phyloP scores from a whole-genome alignment of 2,797 vertebrate genomes.

The Sparus aurata region DNA sequence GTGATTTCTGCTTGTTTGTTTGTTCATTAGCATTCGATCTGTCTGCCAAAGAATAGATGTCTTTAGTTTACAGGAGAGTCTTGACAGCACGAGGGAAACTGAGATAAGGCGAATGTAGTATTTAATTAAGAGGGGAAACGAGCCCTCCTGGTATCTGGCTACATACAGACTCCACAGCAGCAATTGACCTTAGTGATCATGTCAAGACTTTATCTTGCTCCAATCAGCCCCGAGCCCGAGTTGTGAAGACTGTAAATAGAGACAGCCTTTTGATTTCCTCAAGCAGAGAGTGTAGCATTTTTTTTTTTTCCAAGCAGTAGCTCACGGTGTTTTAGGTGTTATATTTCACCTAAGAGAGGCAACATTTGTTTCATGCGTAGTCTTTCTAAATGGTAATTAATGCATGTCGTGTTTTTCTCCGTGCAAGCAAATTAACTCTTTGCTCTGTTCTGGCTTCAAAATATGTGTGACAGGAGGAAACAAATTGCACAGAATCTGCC shows the following conservation, averaged over 20 bases:
- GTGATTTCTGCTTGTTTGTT: constrained; percentile 69
- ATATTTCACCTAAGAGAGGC: constrained; percentile 30
- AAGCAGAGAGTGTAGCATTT: constrained; percentile 32
- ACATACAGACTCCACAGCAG: constrained; percentile 74
- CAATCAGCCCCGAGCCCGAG: constrained; percentile 72
- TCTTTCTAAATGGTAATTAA: constrained; percentile 53
- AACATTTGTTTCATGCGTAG: constrained; percentile 34
- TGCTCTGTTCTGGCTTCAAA: constrained; percentile 23
- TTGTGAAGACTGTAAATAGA: constrained; percentile 73
- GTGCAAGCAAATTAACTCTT: constrained; percentile 35
- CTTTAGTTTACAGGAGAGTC: constrained; percentile 68
- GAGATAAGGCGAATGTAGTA: constrained; percentile 75
- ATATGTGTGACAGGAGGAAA: constrained; percentile 41
- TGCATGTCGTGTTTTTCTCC: constrained; percentile 9
- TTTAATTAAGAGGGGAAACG: constrained; percentile 80
- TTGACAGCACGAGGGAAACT: constrained; percentile 65
- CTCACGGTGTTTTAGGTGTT: constrained; percentile 23
- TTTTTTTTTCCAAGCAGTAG: constrained; percentile 40
- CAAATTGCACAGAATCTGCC: constrained; percentile 23
- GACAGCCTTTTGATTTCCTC: constrained; percentile 63
- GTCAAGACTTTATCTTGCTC: constrained; percentile 80
- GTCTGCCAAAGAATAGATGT: constrained; percentile 63
- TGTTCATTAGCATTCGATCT: constrained; percentile 76
- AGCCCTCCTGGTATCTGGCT: constrained; percentile 72
- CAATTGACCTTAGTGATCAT: constrained; percentile 82